Percentiles rank a stretch among this genome's conserved stretches.
Evolutionary conservation across 2,113 vertebrate genomes (phyloP).

Genomic region (Amia ocellicauda): DNA sequence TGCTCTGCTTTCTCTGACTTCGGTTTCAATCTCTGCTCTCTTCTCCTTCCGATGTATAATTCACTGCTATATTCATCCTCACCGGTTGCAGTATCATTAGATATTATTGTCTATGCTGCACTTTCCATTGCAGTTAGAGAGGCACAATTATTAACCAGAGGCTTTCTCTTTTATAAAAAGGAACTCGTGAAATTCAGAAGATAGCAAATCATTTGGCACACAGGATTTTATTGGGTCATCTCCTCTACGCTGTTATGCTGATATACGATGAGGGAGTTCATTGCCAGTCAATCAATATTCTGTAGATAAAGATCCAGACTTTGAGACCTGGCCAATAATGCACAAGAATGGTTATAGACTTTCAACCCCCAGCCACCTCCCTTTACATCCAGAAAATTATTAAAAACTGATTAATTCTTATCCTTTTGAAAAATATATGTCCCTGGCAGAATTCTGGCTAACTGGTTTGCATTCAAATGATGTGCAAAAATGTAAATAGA

Average conservation of each 20-base stretch:
- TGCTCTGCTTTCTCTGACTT: too few relatives aligned
- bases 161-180: background rate
- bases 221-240: background rate
- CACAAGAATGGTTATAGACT: conserved; percentile 51
- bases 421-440: conserved; percentile 46
- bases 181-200: background rate
- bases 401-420: conserved; percentile 55
- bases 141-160: too few relatives aligned
- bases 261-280: background rate
- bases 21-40: too few relatives aligned
- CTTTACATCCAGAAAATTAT: conserved; percentile 50
- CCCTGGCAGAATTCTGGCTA: conserved; percentile 27
- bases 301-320: background rate
- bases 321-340: conserved; percentile 24
- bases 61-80: background rate
- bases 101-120: too few relatives aligned
- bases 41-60: background rate
- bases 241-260: too few relatives aligned
- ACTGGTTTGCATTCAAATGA: too few relatives aligned
- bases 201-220: background rate
- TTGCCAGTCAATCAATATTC: background rate
- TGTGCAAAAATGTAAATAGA: too few relatives aligned
- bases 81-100: background rate
- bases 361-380: conserved; percentile 45
- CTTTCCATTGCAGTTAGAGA: too few relatives aligned